Evolutionary conservation across 2,113 vertebrate genomes (phyloP).

Genomic region (Eonycteris spelaea): DNA sequence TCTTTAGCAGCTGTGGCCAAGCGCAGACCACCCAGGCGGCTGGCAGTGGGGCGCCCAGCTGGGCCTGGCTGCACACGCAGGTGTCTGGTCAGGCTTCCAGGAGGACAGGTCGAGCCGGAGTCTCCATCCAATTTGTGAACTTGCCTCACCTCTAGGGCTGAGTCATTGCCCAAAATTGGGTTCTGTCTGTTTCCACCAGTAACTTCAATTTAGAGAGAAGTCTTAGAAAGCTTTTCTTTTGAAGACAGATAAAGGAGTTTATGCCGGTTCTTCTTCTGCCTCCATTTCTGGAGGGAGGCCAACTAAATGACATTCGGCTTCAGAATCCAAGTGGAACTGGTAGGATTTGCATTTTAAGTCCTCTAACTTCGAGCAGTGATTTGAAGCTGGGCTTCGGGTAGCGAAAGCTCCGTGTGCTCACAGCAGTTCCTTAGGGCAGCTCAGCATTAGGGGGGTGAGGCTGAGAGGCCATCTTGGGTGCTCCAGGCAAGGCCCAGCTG

Average conservation of each 20-base stretch:
- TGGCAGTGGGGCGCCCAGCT: accelerated
- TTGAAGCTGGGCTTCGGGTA: not conserved
- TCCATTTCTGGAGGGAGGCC: not conserved
- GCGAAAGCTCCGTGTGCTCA: accelerated
- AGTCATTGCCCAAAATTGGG: not conserved
- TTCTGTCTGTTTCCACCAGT: not conserved
- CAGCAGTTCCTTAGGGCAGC: not conserved
- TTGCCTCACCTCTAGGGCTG: not conserved
- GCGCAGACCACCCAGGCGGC: not conserved
- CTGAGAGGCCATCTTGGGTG: not conserved
- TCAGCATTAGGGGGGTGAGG: not conserved
- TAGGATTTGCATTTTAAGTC: conserved; percentile 21
- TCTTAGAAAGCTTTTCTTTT: not conserved
- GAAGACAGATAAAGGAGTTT: not conserved
- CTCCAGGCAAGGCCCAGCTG: not conserved
- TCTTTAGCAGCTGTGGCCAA: not conserved
- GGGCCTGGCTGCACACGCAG: not conserved
- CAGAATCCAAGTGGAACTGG: not conserved
- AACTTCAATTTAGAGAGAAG: not conserved
- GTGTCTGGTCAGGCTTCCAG: not conserved
- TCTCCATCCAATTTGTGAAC: not conserved
- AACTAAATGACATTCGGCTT: not conserved
- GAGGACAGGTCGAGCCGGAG: accelerated
- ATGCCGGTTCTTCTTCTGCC: not conserved
- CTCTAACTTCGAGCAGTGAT: not conserved